Conservation (phyloP, 1,140 invertebrate species). For the Tetramorium alpestre region DNA sequence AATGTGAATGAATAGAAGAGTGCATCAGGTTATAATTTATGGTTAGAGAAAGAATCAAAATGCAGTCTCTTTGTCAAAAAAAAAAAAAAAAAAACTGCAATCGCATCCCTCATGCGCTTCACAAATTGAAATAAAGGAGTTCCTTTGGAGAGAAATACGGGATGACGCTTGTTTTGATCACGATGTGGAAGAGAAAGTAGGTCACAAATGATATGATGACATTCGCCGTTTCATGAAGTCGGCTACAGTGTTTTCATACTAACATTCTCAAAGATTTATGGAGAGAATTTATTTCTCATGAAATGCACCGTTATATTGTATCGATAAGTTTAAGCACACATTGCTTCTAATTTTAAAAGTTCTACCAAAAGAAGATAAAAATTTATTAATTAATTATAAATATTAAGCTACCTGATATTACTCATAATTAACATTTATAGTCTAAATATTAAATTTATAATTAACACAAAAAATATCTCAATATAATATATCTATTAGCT, state of each 20-base stretch:
- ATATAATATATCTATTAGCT: background rate
- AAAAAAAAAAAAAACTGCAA: background rate
- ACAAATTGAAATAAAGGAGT: slow-evolving; percentile 7
- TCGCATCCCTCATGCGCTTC: background rate
- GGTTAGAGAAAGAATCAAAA: background rate
- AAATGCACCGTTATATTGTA: background rate
- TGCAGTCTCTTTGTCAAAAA: background rate
- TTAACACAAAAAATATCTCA: background rate
- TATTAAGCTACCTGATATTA: background rate
- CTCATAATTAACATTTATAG: background rate
- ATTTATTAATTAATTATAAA: slow-evolving; percentile 22
- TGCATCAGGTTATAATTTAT: background rate
- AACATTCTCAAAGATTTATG: slow-evolving; percentile 43
- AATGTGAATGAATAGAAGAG: slow-evolving; percentile 10
- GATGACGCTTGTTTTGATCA: slow-evolving; percentile 44
- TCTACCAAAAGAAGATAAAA: background rate
- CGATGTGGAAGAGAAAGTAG: slow-evolving; percentile 34
- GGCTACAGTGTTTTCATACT: background rate
- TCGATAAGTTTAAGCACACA: background rate
- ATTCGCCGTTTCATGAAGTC: slow-evolving; percentile 44
- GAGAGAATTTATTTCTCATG: slow-evolving; percentile 43
- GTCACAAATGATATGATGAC: slow-evolving; percentile 59
- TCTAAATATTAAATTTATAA: background rate
- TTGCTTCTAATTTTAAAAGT: background rate
- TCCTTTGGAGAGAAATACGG: background rate